Base-by-base conservation (phyloP, 2,797 vertebrate genomes). In the Aselliscus stoliczkanus region DNA sequence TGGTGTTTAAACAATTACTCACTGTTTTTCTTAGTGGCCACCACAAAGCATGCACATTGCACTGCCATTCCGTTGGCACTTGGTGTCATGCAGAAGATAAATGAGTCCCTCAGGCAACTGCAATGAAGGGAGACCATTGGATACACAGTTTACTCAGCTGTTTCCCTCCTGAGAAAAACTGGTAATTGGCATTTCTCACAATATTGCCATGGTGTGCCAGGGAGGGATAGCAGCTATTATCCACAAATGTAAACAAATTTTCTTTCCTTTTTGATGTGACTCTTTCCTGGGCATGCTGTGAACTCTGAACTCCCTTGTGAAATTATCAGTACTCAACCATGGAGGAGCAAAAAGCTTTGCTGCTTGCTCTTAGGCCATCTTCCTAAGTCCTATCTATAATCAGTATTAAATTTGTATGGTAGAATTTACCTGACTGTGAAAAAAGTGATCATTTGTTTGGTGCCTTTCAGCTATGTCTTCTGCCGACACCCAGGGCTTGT, bases 401-500 rank as follows among this genome's bases (percentile, higher is more conserved):
- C 44, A 2, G 25, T 47, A 34, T 83, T 69, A 76, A 9, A 52
- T 88, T 91, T 60, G 25, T 21, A 14, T 31, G 60, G 47, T 75
- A 88, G 37, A 47, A 73, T 64, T 88, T 42, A 73, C 42, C 21
- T 60, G 56, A 39, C 5, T 79, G 2, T 81, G 14, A 14, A 39
- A 29, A 92, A 18, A 83, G 42, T 39, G 20, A 69, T 80, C 42
- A 86, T 37, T 37, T 86, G 14, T 60, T 73, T 84, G 14, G 20
- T 92, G 62, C 56, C 75, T 93, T 95, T 93, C 90, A 93, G 77
- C 5, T 18, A 0, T 93, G 52, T 88, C 54, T 75, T 67, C 94
- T 76, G 18, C 89, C 31, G 56, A 50, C 27, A 18, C 10, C 9
- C 72, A 75, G 27, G 39, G 20, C 23, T 56, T 92, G 5, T 72